Conservation (phyloP, 1,140 invertebrate species). For the Drosophila burlai region DNA sequence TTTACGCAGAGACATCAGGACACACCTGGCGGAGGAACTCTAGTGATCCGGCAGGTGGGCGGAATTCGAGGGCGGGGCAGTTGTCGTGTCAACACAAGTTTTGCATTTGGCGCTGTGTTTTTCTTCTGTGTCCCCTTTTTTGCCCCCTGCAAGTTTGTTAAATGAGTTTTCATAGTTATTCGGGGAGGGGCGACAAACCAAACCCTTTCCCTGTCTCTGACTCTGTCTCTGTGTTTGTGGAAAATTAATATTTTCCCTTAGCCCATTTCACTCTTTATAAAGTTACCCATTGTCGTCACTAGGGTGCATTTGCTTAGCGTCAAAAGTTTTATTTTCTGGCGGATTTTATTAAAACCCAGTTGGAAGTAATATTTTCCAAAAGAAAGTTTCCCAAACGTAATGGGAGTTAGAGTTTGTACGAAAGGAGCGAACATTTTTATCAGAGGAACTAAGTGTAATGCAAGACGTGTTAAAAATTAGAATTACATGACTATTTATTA, state of each 20-base stretch:
- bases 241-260: slow-evolving; percentile 56
- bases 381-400: slow-evolving; percentile 32
- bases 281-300: slow-evolving; percentile 41
- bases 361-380: slow-evolving; percentile 39
- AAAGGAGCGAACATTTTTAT: slow-evolving; percentile 5
- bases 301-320: slow-evolving; percentile 53
- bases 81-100: slow-evolving; percentile 79
- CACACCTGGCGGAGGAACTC: slow-evolving; percentile 15
- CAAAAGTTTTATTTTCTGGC: slow-evolving; percentile 44
- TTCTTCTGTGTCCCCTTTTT: slow-evolving; percentile 47
- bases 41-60: slow-evolving; percentile 23
- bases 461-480: background rate
- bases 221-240: slow-evolving; percentile 26
- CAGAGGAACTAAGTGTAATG: background rate
- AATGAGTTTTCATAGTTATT: slow-evolving; percentile 82
- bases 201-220: slow-evolving; percentile 34
- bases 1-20: slow-evolving; percentile 25
- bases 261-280: slow-evolving; percentile 44
- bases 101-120: slow-evolving; percentile 76
- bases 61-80: slow-evolving; percentile 21
- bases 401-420: slow-evolving; percentile 9
- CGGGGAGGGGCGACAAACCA: slow-evolving; percentile 9
- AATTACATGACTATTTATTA: background rate
- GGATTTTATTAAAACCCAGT: slow-evolving; percentile 51
- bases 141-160: slow-evolving; percentile 63